phyloP scores from a whole-genome alignment of 2,113 vertebrate species.

The Rattus rattus region DNA sequence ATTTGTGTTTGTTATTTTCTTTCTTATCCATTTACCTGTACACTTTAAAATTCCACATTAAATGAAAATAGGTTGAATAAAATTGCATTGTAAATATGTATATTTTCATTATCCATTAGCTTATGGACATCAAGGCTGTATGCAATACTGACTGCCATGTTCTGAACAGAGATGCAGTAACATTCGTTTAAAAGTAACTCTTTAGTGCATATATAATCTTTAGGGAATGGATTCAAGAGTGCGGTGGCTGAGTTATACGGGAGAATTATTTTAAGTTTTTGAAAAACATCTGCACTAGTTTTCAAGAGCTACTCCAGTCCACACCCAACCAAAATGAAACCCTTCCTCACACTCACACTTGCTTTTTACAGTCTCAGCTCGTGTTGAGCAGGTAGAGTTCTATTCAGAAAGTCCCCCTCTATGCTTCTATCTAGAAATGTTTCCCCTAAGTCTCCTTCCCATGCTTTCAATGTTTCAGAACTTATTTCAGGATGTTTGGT shows the following conservation, averaged over 20 bases:
- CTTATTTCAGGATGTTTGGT: neutral
- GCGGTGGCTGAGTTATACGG: neutral
- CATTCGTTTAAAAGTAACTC: neutral
- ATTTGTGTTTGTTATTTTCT: neutral
- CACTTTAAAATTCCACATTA: neutral
- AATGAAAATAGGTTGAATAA: neutral
- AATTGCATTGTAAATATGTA: neutral
- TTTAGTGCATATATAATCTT: neutral
- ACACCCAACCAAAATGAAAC: neutral
- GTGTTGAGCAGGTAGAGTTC: neutral
- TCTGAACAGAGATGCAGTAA: neutral
- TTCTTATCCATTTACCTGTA: neutral
- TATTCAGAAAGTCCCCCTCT: neutral
- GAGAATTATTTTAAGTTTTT: neutral
- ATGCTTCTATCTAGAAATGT: no score
- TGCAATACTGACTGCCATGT: neutral
- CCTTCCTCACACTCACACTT: no score
- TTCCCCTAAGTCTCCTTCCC: neutral
- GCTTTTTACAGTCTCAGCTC: neutral
- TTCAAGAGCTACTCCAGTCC: neutral
- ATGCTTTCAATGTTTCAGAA: neutral
- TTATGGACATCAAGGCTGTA: neutral
- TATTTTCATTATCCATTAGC: neutral
- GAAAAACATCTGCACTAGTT: neutral
- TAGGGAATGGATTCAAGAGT: neutral